Base-by-base conservation (phyloP, 2,113 vertebrate species). In the Bufo bufo region DNA sequence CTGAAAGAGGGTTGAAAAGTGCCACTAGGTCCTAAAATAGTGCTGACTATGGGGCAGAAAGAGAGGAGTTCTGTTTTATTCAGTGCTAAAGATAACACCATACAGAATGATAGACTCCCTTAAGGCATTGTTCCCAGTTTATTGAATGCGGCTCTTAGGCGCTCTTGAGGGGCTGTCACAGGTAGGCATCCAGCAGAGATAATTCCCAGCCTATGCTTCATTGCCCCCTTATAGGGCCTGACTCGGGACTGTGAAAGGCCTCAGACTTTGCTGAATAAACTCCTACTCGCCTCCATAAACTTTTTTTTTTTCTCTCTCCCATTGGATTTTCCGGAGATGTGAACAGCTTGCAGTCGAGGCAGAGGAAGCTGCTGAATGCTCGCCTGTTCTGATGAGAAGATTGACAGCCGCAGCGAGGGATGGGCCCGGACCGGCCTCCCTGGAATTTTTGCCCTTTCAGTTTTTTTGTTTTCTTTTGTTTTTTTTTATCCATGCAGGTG, bases 71-170 rank as follows among this genome's bases (percentile, higher is more conserved):
- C 91, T 94, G 95, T 96, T 96, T 97, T 94, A 97, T 97, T 98
- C 96, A 98, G 94, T 93, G 95, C 96, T 97, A 97, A 98, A 99
- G 97, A 98, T 97, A 97, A 97, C 97, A 97, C 96, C 94, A 96
- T 94, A 96, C 95, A 97, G 96, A 98, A 97, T 98, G 95, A 98
- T 99, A 97, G 97, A 99, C 97, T 98, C 96, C 94, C 94, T 94
- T 93, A 92, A 93, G 92, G 95, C 91, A 97, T 99, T 99, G 97
- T 99, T 93, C 93, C 92, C 88, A 77, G 72, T 91, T 92, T 92
- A 90, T 94, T 97, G 96, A 96, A 95, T 95, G 96, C 95, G 95
- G 94, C 97, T 96, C 96, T 97, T 95, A 97, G 96, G 95, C 92
- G 95, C 96, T 96, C 97, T 98, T 96, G 96, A 97, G 96, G 93